A percentile compares a stretch with the other conserved stretches of the same genome.
Evolutionary conservation across 2,113 vertebrate genomes (phyloP).

Genomic region (Leptobrachium ailaonicum): DNA sequence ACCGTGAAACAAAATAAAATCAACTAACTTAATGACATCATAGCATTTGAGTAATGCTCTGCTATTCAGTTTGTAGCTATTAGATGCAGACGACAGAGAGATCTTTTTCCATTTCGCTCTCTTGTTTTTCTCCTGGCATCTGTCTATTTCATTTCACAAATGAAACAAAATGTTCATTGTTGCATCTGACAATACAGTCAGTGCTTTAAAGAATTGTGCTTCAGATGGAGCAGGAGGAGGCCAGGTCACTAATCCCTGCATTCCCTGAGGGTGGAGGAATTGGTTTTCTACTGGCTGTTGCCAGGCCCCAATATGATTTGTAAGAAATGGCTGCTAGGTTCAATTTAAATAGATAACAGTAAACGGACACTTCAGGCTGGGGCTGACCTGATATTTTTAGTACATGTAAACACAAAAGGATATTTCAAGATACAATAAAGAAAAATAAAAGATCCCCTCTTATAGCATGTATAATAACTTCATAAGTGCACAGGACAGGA

Average conservation of each 20-base stretch:
- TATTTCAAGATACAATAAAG: no score
- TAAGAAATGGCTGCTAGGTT: background rate
- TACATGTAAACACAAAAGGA: no score
- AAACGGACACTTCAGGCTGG: no score
- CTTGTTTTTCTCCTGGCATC: slow-evolving; percentile 1
- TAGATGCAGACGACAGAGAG: background rate
- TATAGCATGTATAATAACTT: no score
- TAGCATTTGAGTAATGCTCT: no score
- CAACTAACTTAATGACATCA: no score
- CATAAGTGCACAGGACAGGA: no score
- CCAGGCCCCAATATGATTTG: background rate
- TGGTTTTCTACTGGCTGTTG: background rate
- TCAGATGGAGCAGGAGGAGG: background rate
- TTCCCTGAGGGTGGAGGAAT: slow-evolving; percentile 4
- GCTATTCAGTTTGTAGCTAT: no score
- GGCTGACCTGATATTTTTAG: no score
- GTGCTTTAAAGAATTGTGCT: slow-evolving; percentile 9
- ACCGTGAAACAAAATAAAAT: background rate
- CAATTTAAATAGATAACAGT: background rate
- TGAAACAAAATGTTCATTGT: slow-evolving; percentile 29
- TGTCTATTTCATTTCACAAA: slow-evolving; percentile 11
- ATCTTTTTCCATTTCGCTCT: background rate
- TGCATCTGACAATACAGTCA: slow-evolving; percentile 20
- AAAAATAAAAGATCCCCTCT: no score
- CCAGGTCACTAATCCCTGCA: slow-evolving; percentile 5